These are phyloP conservation scores for Salvelinus sp. DNA, from an alignment of 2,113 vertebrate genomes.

Conservation along the genomic window DNA sequence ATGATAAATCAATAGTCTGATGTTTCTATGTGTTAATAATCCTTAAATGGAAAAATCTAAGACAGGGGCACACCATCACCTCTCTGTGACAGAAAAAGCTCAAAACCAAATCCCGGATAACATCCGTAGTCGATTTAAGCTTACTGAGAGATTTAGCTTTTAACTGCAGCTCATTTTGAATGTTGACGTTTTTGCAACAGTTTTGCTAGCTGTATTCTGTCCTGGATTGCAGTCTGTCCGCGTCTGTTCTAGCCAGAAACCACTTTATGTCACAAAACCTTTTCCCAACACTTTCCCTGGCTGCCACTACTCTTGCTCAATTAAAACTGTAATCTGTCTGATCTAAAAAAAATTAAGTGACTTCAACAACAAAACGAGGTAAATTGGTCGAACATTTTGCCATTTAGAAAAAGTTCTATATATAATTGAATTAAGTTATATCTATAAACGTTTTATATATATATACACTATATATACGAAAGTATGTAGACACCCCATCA, in stretches of 20 bases:
- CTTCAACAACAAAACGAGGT: no score
- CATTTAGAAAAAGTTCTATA: no score
- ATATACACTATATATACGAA: no score
- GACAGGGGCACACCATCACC: conserved; percentile 12
- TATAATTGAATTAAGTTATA: no score
- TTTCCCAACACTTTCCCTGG: no score
- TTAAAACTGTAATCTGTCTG: no score
- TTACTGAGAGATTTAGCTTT: conserved; percentile 34
- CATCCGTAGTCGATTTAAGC: conserved; percentile 33
- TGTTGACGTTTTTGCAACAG: not conserved
- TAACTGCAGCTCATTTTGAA: conserved; percentile 18
- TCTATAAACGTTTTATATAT: no score
- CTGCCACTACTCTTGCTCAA: no score
- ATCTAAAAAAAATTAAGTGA: no score
- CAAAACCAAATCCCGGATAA: conserved; percentile 41
- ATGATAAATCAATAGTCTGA: not conserved
- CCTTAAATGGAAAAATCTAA: conserved; percentile 9
- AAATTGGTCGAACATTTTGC: no score
- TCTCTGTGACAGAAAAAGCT: conserved; percentile 10
- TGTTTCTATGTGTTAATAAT: conserved; percentile 23
- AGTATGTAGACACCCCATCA: no score
- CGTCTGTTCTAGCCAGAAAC: not conserved
- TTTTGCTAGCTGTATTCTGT: not conserved
- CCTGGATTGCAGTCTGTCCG: not conserved
- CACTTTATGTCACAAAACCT: no score